Evolutionary conservation across 2,113 vertebrate genomes (phyloP).

Genomic region (Centropus bengalensis): DNA sequence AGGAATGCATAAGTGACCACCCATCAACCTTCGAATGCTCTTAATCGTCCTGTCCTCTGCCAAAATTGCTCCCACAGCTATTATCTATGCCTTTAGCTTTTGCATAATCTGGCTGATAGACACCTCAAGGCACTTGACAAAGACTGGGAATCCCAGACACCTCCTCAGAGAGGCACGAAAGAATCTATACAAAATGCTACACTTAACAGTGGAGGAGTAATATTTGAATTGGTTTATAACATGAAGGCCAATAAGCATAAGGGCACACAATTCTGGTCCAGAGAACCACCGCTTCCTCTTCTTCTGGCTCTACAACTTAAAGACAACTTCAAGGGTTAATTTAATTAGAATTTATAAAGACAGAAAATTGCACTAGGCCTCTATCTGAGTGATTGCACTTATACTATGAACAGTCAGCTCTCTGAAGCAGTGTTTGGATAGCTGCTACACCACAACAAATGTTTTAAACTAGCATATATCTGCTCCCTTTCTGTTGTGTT

Average conservation of each 20-base stretch:
- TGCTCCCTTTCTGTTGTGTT: background rate
- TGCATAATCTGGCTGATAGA: background rate
- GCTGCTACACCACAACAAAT: background rate
- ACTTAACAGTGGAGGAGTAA: background rate
- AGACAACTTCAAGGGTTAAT: background rate
- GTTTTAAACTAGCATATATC: background rate
- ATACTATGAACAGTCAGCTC: background rate
- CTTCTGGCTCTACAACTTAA: background rate
- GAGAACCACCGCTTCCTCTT: background rate
- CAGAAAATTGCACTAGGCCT: background rate
- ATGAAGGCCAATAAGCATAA: background rate
- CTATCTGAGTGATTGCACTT: background rate
- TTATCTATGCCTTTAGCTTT: background rate
- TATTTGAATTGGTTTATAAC: rapidly evolving
- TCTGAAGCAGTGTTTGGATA: background rate
- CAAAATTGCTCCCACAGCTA: background rate
- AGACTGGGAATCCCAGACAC: background rate
- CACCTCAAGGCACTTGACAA: background rate
- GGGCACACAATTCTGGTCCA: background rate
- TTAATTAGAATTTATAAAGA: background rate
- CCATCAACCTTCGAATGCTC: background rate
- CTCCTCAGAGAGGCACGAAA: background rate
- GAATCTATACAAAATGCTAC: background rate
- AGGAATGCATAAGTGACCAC: background rate
- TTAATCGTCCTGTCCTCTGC: background rate